phyloP scores from a whole-genome alignment of 2,797 vertebrate genomes.

The Falco peregrinus region DNA sequence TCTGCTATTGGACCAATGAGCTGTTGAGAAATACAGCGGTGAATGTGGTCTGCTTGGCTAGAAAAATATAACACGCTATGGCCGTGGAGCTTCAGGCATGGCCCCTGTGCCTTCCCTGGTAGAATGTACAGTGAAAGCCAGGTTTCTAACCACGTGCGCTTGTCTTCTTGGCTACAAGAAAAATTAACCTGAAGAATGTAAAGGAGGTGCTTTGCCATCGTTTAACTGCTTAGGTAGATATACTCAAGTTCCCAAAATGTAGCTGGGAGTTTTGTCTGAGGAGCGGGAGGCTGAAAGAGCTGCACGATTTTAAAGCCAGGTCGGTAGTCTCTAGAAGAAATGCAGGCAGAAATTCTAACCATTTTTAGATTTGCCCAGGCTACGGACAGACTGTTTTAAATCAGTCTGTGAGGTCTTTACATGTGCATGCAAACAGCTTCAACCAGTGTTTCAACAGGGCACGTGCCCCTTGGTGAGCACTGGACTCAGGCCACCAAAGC shows the following conservation, averaged over 20 bases:
- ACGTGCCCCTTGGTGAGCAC: rapidly evolving
- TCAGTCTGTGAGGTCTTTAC: background rate
- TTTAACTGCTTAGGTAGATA: background rate
- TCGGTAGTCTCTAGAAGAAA: background rate
- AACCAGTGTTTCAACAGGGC: background rate
- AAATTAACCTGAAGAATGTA: background rate
- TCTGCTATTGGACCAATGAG: background rate
- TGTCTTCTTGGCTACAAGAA: background rate
- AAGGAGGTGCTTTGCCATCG: background rate
- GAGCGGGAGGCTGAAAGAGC: background rate
- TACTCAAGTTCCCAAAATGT: rapidly evolving
- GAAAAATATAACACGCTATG: rapidly evolving
- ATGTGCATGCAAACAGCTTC: background rate
- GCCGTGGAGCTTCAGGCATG: background rate
- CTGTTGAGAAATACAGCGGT: background rate
- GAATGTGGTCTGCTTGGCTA: background rate
- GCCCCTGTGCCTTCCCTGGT: background rate
- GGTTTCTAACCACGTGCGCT: background rate
- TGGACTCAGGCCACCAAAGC: background rate
- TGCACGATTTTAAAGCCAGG: background rate
- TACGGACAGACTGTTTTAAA: background rate
- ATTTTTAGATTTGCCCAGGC: background rate
- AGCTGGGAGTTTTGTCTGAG: background rate
- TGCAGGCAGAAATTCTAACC: background rate
- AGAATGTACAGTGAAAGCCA: background rate